Evolutionary conservation across 2,113 vertebrate species (phyloP).

Genomic region (Aspidoscelis tigris): DNA sequence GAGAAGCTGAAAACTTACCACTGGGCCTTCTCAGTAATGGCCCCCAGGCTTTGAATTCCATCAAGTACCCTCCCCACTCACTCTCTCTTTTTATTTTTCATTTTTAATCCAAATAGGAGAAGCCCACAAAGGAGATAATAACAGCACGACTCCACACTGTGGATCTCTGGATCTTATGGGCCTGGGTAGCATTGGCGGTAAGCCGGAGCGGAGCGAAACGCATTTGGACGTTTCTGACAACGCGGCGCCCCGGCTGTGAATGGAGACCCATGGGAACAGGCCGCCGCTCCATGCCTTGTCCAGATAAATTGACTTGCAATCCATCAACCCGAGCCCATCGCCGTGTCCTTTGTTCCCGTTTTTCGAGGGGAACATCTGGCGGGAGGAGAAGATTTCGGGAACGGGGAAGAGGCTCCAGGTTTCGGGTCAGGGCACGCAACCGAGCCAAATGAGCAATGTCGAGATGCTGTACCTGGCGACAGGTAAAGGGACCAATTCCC

Average conservation of each 20-base stretch:
- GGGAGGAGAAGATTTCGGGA: background rate
- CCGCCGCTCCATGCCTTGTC: background rate
- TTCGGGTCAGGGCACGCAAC: fast-evolving
- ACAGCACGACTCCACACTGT: no score
- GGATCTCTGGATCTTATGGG: no score
- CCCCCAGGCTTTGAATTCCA: no score
- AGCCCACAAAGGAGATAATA: no score
- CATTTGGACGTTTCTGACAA: background rate
- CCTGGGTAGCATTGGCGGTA: no score
- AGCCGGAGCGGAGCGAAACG: background rate
- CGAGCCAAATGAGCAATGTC: fast-evolving
- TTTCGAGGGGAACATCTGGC: constrained; percentile 1
- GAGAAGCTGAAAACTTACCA: no score
- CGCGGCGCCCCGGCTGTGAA: background rate
- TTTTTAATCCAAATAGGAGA: no score
- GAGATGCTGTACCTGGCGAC: fast-evolving
- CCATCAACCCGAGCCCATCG: constrained; percentile 3
- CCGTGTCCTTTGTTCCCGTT: background rate
- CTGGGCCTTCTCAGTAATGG: no score
- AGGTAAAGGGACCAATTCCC: background rate
- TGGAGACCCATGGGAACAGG: background rate
- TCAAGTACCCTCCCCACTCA: no score
- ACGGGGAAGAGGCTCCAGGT: background rate
- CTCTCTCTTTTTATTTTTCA: no score
- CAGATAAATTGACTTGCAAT: constrained; percentile 30